Base-by-base conservation (phyloP, 1,140 invertebrate genomes). In the Apolygus lucorum region DNA sequence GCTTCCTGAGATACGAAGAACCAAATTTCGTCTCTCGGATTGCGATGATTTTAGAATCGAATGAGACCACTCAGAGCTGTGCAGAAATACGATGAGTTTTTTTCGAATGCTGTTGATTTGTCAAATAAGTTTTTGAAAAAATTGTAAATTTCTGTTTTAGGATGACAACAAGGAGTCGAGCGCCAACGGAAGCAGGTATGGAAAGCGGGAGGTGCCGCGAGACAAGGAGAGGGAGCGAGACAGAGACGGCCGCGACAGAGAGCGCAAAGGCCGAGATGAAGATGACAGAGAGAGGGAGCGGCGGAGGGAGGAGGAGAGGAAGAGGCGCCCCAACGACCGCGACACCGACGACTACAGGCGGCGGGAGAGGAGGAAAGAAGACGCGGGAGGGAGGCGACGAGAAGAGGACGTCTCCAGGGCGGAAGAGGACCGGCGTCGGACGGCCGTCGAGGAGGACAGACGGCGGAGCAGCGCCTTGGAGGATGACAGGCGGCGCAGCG, bases 241-340 rank as follows among this genome's bases (percentile, higher is more conserved):
- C 28, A 27, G 64, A 68, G 67, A 63, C 63, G 71, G 70, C 70
- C 29, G 72, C n/a, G n/a, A n/a, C n/a, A n/a, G n/a, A n/a, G n/a
- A n/a, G n/a, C n/a, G n/a, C n/a, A n/a, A n/a, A n/a, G n/a, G n/a
- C 52, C 63, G 70, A 73, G 65, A 73, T 13, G 62, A 64, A 26
- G 68, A 64, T n/a, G 26, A 69, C 26, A 34, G 34, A 64, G 70
- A 24, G 72, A 72, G 66, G 73, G 73, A 67, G 52, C 54, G 65
- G 34, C 49, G 29, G 52, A n/a, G n/a, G n/a, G n/a, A n/a, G n/a
- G n/a, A n/a, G n/a, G n/a, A 25, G 28, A 4, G 22, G 63, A 70
- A 67, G 63, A 54, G 14, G 52, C 29, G 27, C 28, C 24, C n/a
- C 52, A 42, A 28, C 17, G 63, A 34, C n/a, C 52, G 52, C 52